Conservation (phyloP, 2,797 vertebrate species). For the Karalla daura region DNA sequence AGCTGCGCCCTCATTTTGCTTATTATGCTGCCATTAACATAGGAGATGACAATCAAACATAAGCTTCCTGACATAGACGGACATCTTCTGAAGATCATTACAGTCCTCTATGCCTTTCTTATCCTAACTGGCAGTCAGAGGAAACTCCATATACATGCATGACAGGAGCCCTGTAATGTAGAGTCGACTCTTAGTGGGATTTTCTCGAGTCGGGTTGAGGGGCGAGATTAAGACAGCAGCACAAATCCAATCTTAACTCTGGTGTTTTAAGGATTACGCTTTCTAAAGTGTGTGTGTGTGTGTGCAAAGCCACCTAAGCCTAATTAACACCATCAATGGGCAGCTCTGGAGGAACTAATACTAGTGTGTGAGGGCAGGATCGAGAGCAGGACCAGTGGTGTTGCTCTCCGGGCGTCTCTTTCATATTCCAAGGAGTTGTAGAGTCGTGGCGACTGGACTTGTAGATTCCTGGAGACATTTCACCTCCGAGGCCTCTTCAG, state of each 20-base stretch:
- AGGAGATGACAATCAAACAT: conserved; percentile 24
- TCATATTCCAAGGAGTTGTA: too few species aligned
- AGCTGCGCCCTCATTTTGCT: conserved; percentile 1
- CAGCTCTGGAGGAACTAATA: conserved; percentile 26
- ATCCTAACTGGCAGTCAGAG: background rate
- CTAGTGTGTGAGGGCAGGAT: conserved; percentile 7
- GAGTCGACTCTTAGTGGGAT: conserved; percentile 31
- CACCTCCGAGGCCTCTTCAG: too few species aligned
- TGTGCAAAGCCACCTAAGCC: conserved; percentile 44
- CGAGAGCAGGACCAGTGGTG: conserved; percentile 4
- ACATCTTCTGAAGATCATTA: conserved; percentile 36
- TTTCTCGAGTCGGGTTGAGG: conserved; percentile 40
- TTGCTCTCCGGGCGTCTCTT: too few species aligned
- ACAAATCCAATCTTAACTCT: conserved; percentile 50
- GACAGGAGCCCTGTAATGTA: conserved; percentile 21
- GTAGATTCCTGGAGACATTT: too few species aligned
- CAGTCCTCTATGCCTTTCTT: conserved; percentile 1
- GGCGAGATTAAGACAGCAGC: conserved; percentile 34
- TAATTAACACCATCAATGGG: conserved; percentile 20
- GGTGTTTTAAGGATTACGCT: conserved; percentile 47
- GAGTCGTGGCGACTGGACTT: too few species aligned
- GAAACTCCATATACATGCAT: conserved; percentile 13
- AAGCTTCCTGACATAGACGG: conserved; percentile 11
- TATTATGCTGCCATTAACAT: conserved; percentile 13
- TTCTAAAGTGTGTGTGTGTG: conserved; percentile 31